phyloP scores from a whole-genome alignment of 2,797 vertebrate species.

The Numenius phaeopus region DNA sequence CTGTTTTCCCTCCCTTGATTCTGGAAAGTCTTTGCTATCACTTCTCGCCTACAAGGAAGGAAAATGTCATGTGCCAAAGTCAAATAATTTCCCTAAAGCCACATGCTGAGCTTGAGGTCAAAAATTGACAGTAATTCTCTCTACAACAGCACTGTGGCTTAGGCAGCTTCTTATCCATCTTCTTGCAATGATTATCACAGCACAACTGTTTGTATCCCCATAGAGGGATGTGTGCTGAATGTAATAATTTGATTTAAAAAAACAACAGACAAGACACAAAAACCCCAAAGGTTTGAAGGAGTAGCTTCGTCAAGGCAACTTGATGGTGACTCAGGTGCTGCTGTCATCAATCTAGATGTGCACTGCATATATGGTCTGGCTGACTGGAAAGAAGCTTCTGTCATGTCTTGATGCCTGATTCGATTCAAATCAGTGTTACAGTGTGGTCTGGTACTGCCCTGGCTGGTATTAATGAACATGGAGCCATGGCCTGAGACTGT shows the following conservation, averaged over 20 bases:
- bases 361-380: background rate
- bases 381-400: background rate
- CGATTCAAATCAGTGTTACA: fast-evolving
- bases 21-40: background rate
- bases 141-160: background rate
- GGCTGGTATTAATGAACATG: background rate
- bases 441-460: background rate
- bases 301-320: background rate
- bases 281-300: background rate
- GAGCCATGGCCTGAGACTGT: background rate
- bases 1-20: background rate
- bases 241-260: background rate
- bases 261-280: background rate
- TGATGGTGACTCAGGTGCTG: background rate
- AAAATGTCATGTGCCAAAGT: background rate
- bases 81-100: conserved; percentile 1
- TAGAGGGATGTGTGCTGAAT: background rate
- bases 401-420: background rate
- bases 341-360: background rate
- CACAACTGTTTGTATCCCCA: background rate
- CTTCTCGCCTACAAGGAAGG: background rate
- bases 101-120: background rate
- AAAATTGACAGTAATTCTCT: background rate
- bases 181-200: background rate
- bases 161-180: background rate